These are phyloP conservation scores for Arenaria interpres DNA, from an alignment of 2,113 vertebrate species.

Conservation along the genomic window DNA sequence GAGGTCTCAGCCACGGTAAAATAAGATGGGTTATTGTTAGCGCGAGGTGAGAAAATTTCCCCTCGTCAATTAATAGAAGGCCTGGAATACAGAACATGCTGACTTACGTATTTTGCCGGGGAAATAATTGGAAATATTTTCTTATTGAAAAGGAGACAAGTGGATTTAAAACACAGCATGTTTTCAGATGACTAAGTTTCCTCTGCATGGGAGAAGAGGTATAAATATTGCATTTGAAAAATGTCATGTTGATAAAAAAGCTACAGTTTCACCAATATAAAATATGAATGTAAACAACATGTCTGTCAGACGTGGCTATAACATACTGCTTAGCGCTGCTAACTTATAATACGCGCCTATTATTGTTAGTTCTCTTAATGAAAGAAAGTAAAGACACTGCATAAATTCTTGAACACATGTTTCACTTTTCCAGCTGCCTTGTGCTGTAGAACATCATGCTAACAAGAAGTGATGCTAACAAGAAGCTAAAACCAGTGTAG, in stretches of 20 bases:
- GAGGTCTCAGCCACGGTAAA: constrained; percentile 20
- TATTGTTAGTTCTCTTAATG: constrained; percentile 78
- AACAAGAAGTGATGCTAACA: constrained; percentile 83
- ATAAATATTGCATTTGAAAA: constrained; percentile 73
- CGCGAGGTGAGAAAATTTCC: constrained; percentile 12
- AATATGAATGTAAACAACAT: constrained; percentile 75
- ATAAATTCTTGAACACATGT: constrained; percentile 81
- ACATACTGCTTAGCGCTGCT: constrained; percentile 72
- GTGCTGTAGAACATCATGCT: constrained; percentile 80
- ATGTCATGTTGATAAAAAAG: constrained; percentile 68
- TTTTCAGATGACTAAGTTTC: constrained; percentile 63
- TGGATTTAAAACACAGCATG: constrained; percentile 67
- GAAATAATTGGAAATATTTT: constrained; percentile 63
- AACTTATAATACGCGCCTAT: constrained; percentile 71
- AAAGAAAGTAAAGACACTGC: constrained; percentile 81
- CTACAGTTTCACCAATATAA: constrained; percentile 64
- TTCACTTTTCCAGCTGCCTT: constrained; percentile 75
- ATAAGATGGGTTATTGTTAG: constrained; percentile 37
- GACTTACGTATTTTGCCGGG: constrained; percentile 1
- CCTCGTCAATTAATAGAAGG: constrained; percentile 28
- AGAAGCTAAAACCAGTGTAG: constrained; percentile 81
- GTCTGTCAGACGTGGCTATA: constrained; percentile 71
- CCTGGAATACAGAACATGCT: constrained; percentile 34
- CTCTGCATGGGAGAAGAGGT: constrained; percentile 41
- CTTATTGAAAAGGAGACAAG: constrained; percentile 65